Conservation (phyloP, 2,797 vertebrate genomes). For the Pelodytes ibericus region DNA sequence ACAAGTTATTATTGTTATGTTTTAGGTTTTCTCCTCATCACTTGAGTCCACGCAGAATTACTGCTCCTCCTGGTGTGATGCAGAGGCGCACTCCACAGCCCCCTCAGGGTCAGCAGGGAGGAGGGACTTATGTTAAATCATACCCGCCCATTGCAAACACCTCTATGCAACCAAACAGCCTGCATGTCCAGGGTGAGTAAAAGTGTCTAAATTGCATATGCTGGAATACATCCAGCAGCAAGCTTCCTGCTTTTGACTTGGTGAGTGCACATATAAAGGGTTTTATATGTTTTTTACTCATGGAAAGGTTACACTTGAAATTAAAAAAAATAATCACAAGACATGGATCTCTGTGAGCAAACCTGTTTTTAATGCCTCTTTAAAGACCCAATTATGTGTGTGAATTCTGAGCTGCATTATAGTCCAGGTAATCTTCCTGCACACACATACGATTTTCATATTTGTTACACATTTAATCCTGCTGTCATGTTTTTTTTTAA, state of each 20-base stretch:
- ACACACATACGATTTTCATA: background rate
- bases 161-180: constrained; percentile 68
- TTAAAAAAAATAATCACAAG: too few species aligned
- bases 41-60: constrained; percentile 67
- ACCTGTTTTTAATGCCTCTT: too few species aligned
- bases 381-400: too few species aligned
- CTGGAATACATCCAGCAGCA: too few species aligned
- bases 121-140: constrained; percentile 65
- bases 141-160: constrained; percentile 64
- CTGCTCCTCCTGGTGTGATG: constrained; percentile 62
- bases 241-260: too few species aligned
- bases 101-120: constrained; percentile 63
- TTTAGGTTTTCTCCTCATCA: constrained; percentile 74
- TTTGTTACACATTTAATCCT: background rate
- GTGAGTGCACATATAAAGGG: too few species aligned
- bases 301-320: too few species aligned
- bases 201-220: background rate
- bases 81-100: constrained; percentile 66
- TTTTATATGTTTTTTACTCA: too few species aligned
- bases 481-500: background rate
- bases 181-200: constrained; percentile 75
- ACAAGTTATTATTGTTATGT: constrained; percentile 37
- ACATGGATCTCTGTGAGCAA: too few species aligned
- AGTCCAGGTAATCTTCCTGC: background rate
- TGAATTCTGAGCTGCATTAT: background rate